A percentile compares a stretch with the other conserved stretches of the same genome.
These are phyloP conservation scores for Labia minor DNA, from an alignment of 2,888 invertebrate genomes.

Conservation along the genomic window DNA sequence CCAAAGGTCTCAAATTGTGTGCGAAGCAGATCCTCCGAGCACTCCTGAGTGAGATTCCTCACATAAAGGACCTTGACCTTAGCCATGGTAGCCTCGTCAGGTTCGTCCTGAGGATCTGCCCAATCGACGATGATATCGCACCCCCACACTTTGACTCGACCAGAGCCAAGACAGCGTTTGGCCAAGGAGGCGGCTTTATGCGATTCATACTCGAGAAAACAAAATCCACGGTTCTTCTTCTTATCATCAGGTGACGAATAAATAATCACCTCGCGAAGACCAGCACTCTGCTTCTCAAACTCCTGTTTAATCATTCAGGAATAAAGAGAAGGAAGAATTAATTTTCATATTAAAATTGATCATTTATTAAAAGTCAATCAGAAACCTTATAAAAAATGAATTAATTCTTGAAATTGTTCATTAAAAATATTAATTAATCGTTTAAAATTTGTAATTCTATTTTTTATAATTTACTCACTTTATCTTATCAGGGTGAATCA, in stretches of 20 bases:
- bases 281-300: slow-evolving; percentile 45
- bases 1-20: slow-evolving; percentile 90
- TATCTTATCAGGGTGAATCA: too few species aligned
- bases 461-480: too few species aligned
- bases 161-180: slow-evolving; percentile 87
- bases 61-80: slow-evolving; percentile 99
- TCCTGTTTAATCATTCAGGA: slow-evolving; percentile 19
- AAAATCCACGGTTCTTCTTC: slow-evolving; percentile 99
- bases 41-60: slow-evolving; percentile 92
- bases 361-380: slow-evolving; percentile 18
- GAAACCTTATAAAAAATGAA: slow-evolving; percentile 16
- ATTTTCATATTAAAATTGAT: slow-evolving; percentile 16
- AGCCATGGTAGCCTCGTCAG: slow-evolving; percentile 97
- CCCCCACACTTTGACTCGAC: slow-evolving; percentile 94
- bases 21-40: slow-evolving; percentile 91
- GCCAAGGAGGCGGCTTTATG: slow-evolving; percentile 98
- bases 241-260: slow-evolving; percentile 99
- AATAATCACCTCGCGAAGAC: slow-evolving; percentile 96
- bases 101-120: slow-evolving; percentile 99
- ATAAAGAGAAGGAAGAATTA: slow-evolving; percentile 20
- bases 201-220: slow-evolving; percentile 98
- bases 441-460: too few species aligned
- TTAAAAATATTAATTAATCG: too few species aligned
- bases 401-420: too few species aligned
- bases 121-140: slow-evolving; percentile 99